phyloP scores from a whole-genome alignment of 2,797 vertebrate genomes.

The Micromesistius poutassou region DNA sequence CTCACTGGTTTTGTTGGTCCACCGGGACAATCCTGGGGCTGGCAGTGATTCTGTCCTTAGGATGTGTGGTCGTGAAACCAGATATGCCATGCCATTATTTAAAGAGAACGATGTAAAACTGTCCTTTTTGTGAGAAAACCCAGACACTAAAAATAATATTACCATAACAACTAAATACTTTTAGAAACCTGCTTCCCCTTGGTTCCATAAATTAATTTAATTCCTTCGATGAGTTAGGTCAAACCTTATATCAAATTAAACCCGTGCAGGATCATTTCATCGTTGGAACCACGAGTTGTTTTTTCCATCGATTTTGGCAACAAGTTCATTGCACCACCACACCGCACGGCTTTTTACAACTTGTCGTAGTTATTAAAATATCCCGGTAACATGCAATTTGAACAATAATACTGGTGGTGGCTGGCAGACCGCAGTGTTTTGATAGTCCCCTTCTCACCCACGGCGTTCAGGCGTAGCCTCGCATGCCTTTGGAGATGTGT shows the following conservation, averaged over 20 bases:
- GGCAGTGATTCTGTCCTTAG: constrained; percentile 16
- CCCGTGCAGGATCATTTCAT: not conserved
- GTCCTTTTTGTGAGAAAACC: constrained; percentile 26
- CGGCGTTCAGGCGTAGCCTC: constrained; percentile 1
- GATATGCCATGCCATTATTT: constrained; percentile 19
- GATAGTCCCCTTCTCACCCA: not conserved
- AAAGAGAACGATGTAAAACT: constrained; percentile 30
- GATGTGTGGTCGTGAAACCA: constrained; percentile 30
- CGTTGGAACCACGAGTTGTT: not conserved
- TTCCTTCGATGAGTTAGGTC: not conserved
- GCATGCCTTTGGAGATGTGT: not conserved
- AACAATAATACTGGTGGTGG: constrained; percentile 1
- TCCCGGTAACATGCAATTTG: constrained; percentile 3
- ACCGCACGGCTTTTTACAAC: constrained; percentile 20
- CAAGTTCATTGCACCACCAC: not conserved
- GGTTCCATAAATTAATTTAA: not conserved
- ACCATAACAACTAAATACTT: not conserved
- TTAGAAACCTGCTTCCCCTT: constrained; percentile 17
- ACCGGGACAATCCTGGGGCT: constrained; percentile 10
- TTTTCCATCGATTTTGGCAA: not conserved
- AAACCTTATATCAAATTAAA: not conserved
- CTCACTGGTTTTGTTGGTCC: constrained; percentile 24
- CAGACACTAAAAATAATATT: not conserved
- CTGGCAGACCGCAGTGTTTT: not conserved
- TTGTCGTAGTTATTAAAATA: constrained; percentile 16